These are phyloP conservation scores for Nibea coibor DNA, from an alignment of 2,113 vertebrate species.

Conservation along the genomic window DNA sequence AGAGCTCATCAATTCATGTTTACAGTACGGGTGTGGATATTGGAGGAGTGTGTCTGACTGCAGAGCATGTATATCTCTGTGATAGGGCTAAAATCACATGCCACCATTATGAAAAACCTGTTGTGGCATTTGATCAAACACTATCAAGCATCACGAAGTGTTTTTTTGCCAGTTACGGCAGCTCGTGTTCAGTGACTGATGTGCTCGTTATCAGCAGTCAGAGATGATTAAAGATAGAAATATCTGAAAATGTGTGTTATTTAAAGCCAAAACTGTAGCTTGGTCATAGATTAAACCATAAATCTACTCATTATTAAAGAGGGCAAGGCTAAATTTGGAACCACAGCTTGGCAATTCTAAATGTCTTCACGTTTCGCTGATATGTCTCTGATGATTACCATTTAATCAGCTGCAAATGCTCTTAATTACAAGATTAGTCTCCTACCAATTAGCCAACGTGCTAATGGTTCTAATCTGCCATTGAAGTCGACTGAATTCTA, in stretches of 20 bases:
- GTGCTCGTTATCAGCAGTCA: constrained; percentile 9
- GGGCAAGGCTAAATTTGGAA: constrained; percentile 69
- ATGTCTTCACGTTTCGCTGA: constrained; percentile 63
- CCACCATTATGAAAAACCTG: constrained; percentile 5
- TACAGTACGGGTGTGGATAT: constrained; percentile 46
- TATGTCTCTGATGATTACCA: constrained; percentile 80
- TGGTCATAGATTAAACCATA: constrained; percentile 31
- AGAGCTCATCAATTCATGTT: constrained; percentile 71
- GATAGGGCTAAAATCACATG: constrained; percentile 26
- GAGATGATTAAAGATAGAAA: constrained; percentile 15
- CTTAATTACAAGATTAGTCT: constrained; percentile 86
- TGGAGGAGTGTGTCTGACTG: constrained; percentile 43
- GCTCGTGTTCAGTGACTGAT: constrained; percentile 14
- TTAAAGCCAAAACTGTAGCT: constrained; percentile 19
- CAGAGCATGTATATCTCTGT: constrained; percentile 26
- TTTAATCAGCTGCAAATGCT: constrained; percentile 84
- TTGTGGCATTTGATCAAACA: constrained; percentile 34
- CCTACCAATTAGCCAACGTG: constrained; percentile 80
- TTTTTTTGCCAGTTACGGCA: constrained; percentile 21
- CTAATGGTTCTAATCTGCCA: constrained; percentile 83
- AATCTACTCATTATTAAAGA: constrained; percentile 50
- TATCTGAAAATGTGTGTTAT: constrained; percentile 9
- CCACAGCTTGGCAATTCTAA: constrained; percentile 52
- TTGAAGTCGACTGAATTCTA: constrained; percentile 80
- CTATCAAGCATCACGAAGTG: constrained; percentile 22